phyloP scores from a whole-genome alignment of 2,113 vertebrate genomes.

The Tylochromis polylepis region DNA sequence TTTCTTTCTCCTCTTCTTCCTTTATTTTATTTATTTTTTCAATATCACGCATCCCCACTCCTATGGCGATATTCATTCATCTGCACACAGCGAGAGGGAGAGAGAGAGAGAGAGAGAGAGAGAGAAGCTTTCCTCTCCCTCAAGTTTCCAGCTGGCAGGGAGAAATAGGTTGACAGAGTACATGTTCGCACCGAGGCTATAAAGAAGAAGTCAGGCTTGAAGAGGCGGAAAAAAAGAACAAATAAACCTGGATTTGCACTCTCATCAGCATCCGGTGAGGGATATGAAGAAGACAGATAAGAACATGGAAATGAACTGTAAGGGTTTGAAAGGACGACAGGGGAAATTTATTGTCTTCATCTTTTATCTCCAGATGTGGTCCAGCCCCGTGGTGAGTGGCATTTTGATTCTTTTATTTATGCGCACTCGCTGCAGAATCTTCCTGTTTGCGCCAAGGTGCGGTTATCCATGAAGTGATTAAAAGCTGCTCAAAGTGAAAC shows the following conservation, averaged over 20 bases:
- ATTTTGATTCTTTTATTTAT: neutral
- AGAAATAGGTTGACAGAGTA: neutral
- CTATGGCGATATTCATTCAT: constrained; percentile 8
- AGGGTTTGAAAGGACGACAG: neutral
- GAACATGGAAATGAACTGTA: neutral
- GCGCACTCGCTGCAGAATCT: neutral
- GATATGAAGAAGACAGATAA: neutral
- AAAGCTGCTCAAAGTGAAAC: neutral
- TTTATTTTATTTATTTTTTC: neutral
- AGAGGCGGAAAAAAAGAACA: neutral
- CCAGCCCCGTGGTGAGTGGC: constrained; percentile 29
- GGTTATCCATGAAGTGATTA: neutral
- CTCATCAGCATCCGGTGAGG: neutral
- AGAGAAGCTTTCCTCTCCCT: constrained; percentile 8
- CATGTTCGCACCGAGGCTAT: neutral
- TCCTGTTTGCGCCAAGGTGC: neutral
- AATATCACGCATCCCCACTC: neutral
- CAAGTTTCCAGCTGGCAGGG: constrained; percentile 46
- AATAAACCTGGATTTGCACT: neutral
- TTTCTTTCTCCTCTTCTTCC: neutral
- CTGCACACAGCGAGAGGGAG: neutral
- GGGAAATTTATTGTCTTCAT: constrained; percentile 32
- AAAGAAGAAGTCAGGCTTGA: neutral
- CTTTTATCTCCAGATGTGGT: constrained; percentile 37
- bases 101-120: neutral